Conservation (phyloP, 1,140 invertebrate species). For the Drosophila sturtevanti region DNA sequence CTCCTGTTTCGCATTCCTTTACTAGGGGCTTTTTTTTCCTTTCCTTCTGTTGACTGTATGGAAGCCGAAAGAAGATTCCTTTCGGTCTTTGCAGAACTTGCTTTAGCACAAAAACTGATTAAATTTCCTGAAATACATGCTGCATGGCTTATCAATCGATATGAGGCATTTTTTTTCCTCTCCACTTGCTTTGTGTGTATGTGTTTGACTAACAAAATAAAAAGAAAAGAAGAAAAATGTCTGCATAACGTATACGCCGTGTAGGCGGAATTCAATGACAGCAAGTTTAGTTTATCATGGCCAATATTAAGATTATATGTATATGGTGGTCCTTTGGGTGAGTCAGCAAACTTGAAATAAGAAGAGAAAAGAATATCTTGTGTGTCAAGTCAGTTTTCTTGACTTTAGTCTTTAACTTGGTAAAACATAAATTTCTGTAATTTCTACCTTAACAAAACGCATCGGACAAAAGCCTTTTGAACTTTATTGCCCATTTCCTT, state of each 20-base stretch:
- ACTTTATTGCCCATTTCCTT: conserved; percentile 45
- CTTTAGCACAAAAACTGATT: conserved; percentile 64
- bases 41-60: neutral
- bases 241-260: conserved; percentile 13
- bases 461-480: conserved; percentile 52
- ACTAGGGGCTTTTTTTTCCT: neutral
- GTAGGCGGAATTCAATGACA: conserved; percentile 9
- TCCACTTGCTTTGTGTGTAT: neutral
- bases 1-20: conserved; percentile 16
- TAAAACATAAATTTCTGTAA: neutral
- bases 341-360: neutral
- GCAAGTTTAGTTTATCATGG: conserved; percentile 13
- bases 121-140: conserved; percentile 60
- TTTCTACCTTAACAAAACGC: neutral
- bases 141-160: conserved; percentile 49
- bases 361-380: neutral
- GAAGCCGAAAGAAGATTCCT: conserved; percentile 23
- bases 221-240: conserved; percentile 2
- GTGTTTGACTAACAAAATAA: neutral
- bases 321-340: neutral
- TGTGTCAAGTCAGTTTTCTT: neutral
- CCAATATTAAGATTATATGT: conserved; percentile 3
- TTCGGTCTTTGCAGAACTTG: conserved; percentile 33
- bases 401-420: neutral
- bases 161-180: conserved; percentile 48